Evolutionary conservation across 2,113 vertebrate species (phyloP).

Genomic region (Odontophorus gujanensis): DNA sequence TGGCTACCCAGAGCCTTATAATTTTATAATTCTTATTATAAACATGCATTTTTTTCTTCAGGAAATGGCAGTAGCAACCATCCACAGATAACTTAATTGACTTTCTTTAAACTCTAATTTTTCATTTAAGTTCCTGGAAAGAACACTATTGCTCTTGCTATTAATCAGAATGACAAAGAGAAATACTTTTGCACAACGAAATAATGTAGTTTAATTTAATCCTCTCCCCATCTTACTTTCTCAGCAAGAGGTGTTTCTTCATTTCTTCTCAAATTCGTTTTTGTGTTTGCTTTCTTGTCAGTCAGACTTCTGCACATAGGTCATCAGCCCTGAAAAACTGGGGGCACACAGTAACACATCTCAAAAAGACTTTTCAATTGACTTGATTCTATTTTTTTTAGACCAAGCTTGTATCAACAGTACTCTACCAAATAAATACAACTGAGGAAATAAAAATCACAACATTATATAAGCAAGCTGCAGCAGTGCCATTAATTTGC

Average conservation of each 20-base stretch:
- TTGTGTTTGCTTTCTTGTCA: background rate
- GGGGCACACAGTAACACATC: background rate
- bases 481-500: slow-evolving; percentile 21
- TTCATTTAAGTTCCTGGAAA: background rate
- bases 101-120: background rate
- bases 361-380: background rate
- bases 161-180: background rate
- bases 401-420: background rate
- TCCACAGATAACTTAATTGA: background rate
- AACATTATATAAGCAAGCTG: slow-evolving; percentile 27
- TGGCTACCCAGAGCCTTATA: background rate
- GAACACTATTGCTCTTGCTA: background rate
- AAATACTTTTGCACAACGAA: background rate
- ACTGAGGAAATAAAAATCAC: background rate
- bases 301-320: background rate
- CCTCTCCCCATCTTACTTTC: background rate
- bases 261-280: background rate
- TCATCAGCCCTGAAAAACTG: background rate
- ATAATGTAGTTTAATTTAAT: background rate
- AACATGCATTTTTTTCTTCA: background rate
- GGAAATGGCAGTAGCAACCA: background rate
- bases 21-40: background rate
- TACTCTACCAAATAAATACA: background rate
- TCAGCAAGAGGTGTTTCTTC: background rate
- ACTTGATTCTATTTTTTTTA: background rate